Base-by-base conservation (phyloP, 2,888 invertebrate genomes). In the Cancer borealis region DNA sequence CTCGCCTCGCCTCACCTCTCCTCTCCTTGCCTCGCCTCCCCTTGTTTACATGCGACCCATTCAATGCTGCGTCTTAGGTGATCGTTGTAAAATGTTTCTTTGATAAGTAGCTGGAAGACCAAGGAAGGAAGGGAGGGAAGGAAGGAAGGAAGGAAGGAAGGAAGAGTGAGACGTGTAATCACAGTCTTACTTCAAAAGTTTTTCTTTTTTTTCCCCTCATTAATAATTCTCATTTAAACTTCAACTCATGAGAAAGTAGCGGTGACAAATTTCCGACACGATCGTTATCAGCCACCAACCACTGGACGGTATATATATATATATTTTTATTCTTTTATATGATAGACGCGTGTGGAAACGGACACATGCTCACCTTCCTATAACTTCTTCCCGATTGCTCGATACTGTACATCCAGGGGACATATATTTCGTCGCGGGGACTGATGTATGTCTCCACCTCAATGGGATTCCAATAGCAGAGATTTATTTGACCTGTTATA, bases 221-320 rank as follows among this genome's bases (percentile, higher is more conserved):
- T 73, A 73, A 73, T 73, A n/a, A 73, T 73, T n/a, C n/a, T 73
- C 26, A 73, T 73, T 73, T 73, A 73, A 26, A 73, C 73, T 73
- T 73, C n/a, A 73, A 26, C 73, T n/a, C 73, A 73, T 73, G 73
- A 73, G 73, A 73, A 73, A 73, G 73, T 73, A n/a, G 73, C 73
- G 73, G 73, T 73, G 73, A 73, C 73, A 73, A 73, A 73, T 73
- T 73, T 73, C 73, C 73, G n/a, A 73, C 73, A n/a, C 5, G 6
- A n/a, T 26, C 26, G 73, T 10, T 26, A 73, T 73, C 73, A 26
- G 8, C 73, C 73, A 26, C 73, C 73, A 73, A 8, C 73, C 26
- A 1, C 73, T 73, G 73, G 26, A 73, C 26, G 39, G 39, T 39
- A 39, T 39, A 39, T 39, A 39, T 39, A 39, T 39, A n/a, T n/a